Evolutionary conservation across 35 echinoderm and acorn worm genomes (phyloP), one percentile per base, ranked within the genome.

Genomic region (Eucidaris tribuloides): DNA sequence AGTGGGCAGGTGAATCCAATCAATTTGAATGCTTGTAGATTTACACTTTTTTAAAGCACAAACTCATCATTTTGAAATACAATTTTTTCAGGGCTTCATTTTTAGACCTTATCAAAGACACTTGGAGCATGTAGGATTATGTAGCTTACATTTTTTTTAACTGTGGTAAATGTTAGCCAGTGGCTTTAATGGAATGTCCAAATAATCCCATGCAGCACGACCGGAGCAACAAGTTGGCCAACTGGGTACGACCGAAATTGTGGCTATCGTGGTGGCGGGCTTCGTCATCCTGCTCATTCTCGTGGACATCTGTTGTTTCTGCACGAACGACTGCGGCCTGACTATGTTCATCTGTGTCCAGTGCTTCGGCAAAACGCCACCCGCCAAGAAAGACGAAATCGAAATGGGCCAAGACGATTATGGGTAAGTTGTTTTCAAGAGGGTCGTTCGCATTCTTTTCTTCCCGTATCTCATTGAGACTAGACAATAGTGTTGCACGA

Each of bases 261-360:
- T 99, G 2, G 96, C 81, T 2, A 85, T 99, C 50, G 64, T 99
- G 1, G 78, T 99, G 36, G 96, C 84, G 1, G 81, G 63, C 0
- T 99, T 99, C 71, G 79, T 99, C 71, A 61, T 93, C 82, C 39
- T 99, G 2, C 74, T 99, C 14, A 90, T 99, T 44, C 57, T 99
- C 2, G 77, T 99, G 6, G 96, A 99, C 24, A 46, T 90, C 27
- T 86, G 65, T 2, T 99, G 96, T 49, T 99, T 86, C 57, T 83
- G 71, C 39, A 77, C 90, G 77, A 99, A 99, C 39, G 83, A 82
- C 79, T 99, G 96, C 33, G 96, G 96, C 3, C 31, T 99, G 23
- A 55, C 86, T 5, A 93, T 93, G 90, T 99, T 86, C 54, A 35
- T 99, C 48, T 99, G 96, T 34, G 96, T 99, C 28, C 81, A 93